Base-by-base conservation (phyloP, 2,888 invertebrate genomes). In the Strigamia crassipes region DNA sequence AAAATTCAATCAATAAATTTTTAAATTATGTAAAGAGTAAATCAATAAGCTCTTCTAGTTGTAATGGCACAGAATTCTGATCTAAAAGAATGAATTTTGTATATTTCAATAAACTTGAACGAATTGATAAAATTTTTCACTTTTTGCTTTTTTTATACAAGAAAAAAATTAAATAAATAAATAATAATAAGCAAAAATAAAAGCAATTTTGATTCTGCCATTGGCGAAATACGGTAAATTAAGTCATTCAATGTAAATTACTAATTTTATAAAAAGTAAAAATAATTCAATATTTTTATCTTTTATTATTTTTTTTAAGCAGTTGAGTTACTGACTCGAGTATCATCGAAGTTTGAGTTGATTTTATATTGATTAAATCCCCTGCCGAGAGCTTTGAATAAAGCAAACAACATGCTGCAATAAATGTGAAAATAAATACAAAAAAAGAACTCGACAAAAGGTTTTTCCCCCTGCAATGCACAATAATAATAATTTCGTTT, bases 1-100 rank as follows among this genome's bases (percentile, higher is more conserved):
- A 18, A n/a, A 56, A 56, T 56, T 56, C 9, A 56, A 56, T 56
- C 56, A 56, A 56, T 56, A 56, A 56, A 18, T 56, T 56, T 56
- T 56, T 56, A 56, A 56, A 56, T 56, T 56, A 56, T 56, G 56
- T 56, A 56, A 56, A 56, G n/a, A 56, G 56, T 56, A 56, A 56
- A 56, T 56, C 56, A 56, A 56, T 56, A 56, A 56, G 6, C 21
- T 56, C 56, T 56, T 56, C 18, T 21, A 3, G 56, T 56, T 56
- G 18, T 56, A 56, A 56, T 21, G 56, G n/a, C 9, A 9, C n/a
- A 56, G 18, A 56, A 56, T n/a, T 18, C 21, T 56, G 18, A 56
- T 56, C 56, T 56, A 9, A 18, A 18, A 56, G 5, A n/a, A 56
- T 18, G 18, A 56, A 56, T 56, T 18, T 56, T 56, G 21, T 21